Base-by-base conservation (phyloP, 2,888 invertebrate genomes). In the Camptogramma bilineatum region DNA sequence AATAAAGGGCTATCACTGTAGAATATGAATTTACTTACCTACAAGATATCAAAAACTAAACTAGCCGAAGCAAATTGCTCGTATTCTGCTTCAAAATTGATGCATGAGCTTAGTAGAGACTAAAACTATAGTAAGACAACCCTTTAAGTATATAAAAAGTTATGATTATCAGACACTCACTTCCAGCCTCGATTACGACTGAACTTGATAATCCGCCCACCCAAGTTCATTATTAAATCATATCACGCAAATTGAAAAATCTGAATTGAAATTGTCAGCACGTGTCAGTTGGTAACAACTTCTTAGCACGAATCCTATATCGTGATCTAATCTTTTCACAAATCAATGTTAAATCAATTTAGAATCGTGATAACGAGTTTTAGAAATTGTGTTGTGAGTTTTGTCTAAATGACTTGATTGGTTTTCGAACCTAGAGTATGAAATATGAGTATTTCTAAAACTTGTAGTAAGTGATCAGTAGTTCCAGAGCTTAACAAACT, bases 231-330 rank as follows among this genome's bases (percentile, higher is more conserved):
- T 69, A 73, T 71, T 69, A 64, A 71, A 73, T 66, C 66, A 70
- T 68, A 73, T 68, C 73, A 73, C 73, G 73, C 69, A 65, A 69
- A 64, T 69, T 64, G 64, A 70, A 69, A 68, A 70, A 69, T 50
- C 46, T 39, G 64, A 64, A 66, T 70, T 56, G 65, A 65, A 66
- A 71, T 69, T 59, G 55, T 18, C 39, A 59, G 62, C 68, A 73
- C 73, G 71, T 70, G 71, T 65, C 42, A 9, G 44, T 21, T 34
- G 55, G 21, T 17, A 55, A 57, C 50, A 46, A 31, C 52, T 53
- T 52, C 24, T 60, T 65, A 65, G 68, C 73, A 73, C 69, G 71
- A 54, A 62, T 51, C 53, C 64, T 13, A 69, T 65, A 56, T 68
- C 66, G 54, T 64, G 46, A 19, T 54, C 13, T 65, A 68, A 69